A percentile compares a stretch with the other conserved stretches of the same genome.
Conservation (phyloP, 2,797 vertebrate species). For the Mus caroli region DNA sequence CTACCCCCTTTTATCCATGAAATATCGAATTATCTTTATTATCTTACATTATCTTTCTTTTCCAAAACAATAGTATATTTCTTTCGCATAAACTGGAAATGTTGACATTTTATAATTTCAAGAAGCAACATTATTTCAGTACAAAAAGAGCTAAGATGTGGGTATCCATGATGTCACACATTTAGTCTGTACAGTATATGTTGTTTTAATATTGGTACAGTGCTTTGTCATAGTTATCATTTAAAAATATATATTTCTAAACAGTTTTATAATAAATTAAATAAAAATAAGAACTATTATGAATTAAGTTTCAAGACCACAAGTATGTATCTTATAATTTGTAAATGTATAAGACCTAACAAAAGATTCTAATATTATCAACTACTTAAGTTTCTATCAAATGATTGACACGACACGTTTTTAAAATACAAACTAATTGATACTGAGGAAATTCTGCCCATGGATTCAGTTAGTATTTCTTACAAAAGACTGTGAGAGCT, state of each 20-base stretch:
- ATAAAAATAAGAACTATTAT: neutral
- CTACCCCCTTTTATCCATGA: neutral
- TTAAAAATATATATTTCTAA: neutral
- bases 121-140: neutral
- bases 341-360: neutral
- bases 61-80: neutral
- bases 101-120: neutral
- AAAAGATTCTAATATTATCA: neutral
- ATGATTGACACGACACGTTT: neutral
- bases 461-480: neutral
- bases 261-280: neutral
- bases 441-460: neutral
- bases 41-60: neutral
- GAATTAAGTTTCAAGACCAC: neutral
- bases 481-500: neutral
- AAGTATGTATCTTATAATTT: neutral
- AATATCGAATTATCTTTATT: neutral
- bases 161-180: neutral
- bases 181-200: neutral
- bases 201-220: neutral
- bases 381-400: neutral
- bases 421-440: neutral
- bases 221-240: neutral
- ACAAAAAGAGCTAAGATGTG: neutral
- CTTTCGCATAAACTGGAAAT: neutral